phyloP scores from a whole-genome alignment of 1,140 invertebrate genomes.

The Archivesica marissinica region DNA sequence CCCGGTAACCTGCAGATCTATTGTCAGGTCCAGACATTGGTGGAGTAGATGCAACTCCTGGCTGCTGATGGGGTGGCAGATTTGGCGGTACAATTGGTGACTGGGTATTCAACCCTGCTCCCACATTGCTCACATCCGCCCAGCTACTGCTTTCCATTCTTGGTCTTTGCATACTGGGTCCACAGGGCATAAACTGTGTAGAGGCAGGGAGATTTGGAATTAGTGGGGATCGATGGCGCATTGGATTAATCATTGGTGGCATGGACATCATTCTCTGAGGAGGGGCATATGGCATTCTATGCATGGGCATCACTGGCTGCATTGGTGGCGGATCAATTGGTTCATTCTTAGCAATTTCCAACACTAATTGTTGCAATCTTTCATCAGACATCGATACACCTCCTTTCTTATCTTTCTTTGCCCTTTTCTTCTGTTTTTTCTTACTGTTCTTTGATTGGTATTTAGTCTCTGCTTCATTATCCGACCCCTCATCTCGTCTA shows the following conservation, averaged over 20 bases:
- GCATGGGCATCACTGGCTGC: not conserved
- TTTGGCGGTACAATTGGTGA: not conserved
- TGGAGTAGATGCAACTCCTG: conserved; percentile 8
- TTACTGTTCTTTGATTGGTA: conserved; percentile 52
- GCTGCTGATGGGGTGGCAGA: conserved; percentile 14
- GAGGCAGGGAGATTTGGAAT: conserved; percentile 20
- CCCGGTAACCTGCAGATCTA: not conserved
- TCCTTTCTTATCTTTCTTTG: conserved; percentile 63
- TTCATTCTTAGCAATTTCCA: conserved; percentile 42
- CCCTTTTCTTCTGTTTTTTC: conserved; percentile 55
- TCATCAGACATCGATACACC: conserved; percentile 53
- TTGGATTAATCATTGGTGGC: conserved; percentile 6
- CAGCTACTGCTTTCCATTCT: not conserved
- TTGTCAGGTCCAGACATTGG: not conserved
- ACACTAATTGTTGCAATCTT: conserved; percentile 54
- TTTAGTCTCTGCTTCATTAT: conserved; percentile 2
- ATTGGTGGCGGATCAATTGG: conserved; percentile 46
- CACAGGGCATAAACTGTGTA: not conserved
- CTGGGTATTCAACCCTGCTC: conserved; percentile 17
- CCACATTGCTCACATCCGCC: not conserved
- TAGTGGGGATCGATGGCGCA: not conserved
- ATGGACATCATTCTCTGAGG: not conserved
- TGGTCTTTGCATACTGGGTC: not conserved
- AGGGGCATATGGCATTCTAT: not conserved
- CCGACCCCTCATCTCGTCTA: not conserved